Base-by-base conservation (phyloP, 1,140 invertebrate genomes). In the Habropoda laboriosa region DNA sequence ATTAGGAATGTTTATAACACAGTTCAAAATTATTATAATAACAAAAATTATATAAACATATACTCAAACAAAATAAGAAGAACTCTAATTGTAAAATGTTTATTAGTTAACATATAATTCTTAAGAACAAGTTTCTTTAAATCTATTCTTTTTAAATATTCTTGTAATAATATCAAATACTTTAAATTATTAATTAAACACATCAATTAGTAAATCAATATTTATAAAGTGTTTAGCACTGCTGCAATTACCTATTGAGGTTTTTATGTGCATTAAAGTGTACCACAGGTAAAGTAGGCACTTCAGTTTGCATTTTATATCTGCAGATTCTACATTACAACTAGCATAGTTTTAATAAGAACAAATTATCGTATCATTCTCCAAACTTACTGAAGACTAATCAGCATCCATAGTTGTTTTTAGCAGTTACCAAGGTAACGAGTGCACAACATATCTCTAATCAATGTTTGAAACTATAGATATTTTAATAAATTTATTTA, bases 251-350 rank as follows among this genome's bases (percentile, higher is more conserved):
- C 91, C 91, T 92, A 87, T 80, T 81, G 7, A 85, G 78, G 70
- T 82, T 87, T 79, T 83, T 88, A 38, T 89, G 83, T 73, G 76
- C 85, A 84, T 90, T 86, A 51, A 90, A 90, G 80, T 87, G 89
- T 71, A 92, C 89, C 89, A 91, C 85, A 78, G 92, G 91, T 66
- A 93, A 86, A 32, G 87, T 87, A 58, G 92, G 88, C 72, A 91
- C 82, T 83, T 92, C 91, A 82, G 89, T 92, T 92, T 93, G 91
- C 91, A 93, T 93, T 87, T 90, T 93, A 83, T 83, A 75, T 80
- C 76, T 60, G 45, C 72, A 72, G 55, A 80, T 67, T 68, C 78
- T 63, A 40, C 72, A 64, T 79, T 55, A 79, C 73, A 79, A 83
- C 60, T 63, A 72, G 12, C 68, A 78, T 78, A 51, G 76, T 61